Percentiles rank a stretch among this genome's conserved stretches.
phyloP scores from a whole-genome alignment of 2,797 vertebrate species.

The Tragelaphus oryx region DNA sequence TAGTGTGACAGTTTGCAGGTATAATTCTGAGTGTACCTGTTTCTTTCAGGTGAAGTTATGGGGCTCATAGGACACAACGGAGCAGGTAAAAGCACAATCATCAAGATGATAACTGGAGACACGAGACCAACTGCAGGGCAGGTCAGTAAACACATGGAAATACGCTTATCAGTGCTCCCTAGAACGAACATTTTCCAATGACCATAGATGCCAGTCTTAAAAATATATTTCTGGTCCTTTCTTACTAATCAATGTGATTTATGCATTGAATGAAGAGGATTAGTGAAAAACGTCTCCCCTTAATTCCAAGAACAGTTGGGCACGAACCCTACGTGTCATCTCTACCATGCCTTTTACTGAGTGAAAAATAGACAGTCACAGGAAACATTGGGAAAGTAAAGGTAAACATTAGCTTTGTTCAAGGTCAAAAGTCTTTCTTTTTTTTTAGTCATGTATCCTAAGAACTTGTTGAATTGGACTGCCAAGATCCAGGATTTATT shows the following conservation, averaged over 20 bases:
- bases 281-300: neutral
- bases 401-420: neutral
- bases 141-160: conserved; percentile 77
- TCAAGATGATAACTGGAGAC: conserved; percentile 90
- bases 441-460: neutral
- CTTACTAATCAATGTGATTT: neutral
- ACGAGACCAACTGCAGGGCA: conserved; percentile 86
- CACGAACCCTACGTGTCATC: neutral
- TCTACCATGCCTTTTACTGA: neutral
- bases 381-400: neutral
- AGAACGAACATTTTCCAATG: rapidly evolving
- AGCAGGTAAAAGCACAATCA: conserved; percentile 92
- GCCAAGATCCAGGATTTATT: neutral
- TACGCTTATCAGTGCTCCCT: rapidly evolving
- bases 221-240: neutral
- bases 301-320: neutral
- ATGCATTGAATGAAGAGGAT: neutral
- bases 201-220: neutral
- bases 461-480: neutral
- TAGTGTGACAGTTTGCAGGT: neutral
- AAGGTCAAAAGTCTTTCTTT: neutral
- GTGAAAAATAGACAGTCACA: neutral
- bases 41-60: conserved; percentile 89
- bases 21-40: neutral
- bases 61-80: conserved; percentile 93